Evolutionary conservation across 2,888 invertebrate species (phyloP).

Genomic region (Cinara cedri): DNA sequence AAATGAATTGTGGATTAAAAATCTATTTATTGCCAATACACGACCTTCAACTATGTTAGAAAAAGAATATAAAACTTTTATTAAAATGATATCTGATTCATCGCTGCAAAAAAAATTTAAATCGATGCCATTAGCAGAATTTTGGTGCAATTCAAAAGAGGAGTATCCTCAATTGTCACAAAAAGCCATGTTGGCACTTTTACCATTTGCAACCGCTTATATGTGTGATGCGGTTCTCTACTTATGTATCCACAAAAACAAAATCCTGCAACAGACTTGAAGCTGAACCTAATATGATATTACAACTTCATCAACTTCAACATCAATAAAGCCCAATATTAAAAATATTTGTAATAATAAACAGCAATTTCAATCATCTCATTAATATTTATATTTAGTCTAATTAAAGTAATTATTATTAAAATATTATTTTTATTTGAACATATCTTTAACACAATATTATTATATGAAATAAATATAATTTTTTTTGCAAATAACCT

Average conservation of each 20-base stretch:
- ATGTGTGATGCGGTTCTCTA: not conserved
- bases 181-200: not conserved
- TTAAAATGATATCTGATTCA: constrained; percentile 10
- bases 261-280: constrained; percentile 7
- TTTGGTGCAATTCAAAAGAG: constrained; percentile 3
- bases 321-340: not conserved
- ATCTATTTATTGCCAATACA: no score
- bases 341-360: not conserved
- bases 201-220: constrained; percentile 5
- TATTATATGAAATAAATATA: not conserved
- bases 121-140: not conserved
- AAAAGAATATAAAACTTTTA: no score
- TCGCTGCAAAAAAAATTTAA: not conserved
- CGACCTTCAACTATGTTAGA: no score
- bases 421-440: not conserved
- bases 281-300: no score
- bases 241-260: constrained; percentile 2
- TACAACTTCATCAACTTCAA: not conserved
- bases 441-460: not conserved
- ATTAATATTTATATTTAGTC: not conserved
- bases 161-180: not conserved
- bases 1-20: constrained; percentile 5
- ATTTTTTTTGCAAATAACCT: not conserved
- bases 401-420: not conserved
- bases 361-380: not conserved